Evolutionary conservation across 2,888 invertebrate genomes (phyloP), one percentile per base, ranked within the genome.

Genomic region (Trachelus stipa): DNA sequence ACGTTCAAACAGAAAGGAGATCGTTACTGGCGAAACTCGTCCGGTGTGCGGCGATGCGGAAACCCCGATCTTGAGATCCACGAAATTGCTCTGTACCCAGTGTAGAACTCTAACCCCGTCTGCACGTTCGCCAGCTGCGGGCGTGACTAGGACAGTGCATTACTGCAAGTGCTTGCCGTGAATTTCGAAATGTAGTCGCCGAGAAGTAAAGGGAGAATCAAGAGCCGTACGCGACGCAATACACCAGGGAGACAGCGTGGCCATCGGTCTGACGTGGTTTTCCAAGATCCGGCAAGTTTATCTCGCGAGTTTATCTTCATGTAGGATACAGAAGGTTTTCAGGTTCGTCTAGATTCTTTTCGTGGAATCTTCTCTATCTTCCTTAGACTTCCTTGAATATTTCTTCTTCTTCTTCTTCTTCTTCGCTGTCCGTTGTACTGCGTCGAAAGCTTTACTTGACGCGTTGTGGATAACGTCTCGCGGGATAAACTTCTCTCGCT

Each of bases 201-300:
- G 56, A 56, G 56, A 56, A 56, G 56, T 56, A 56, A 56, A 56
- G 56, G 56, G 56, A 56, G 56, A 56, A 56, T 56, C 56, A 56
- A 56, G 56, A 56, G 23, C 56, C 56, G 56, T 56, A 56, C 56
- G 56, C 56, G 56, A 56, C 23, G 56, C 56, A 56, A 56, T 56
- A 56, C 56, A 56, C 56, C 56, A 56, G 56, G 56, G 56, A 56
- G 87, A 85, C 83, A 82, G 83, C 81, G 79, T 82, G 83, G 82
- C 85, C 86, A 88, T 88, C 88, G 87, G 85, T 88, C 87, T 87
- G 81, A 82, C 84, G 85, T 80, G 88, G 85, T 88, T 87, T 86
- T 85, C 88, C 80, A 83, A 84, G 85, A 87, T 87, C 85, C 85
- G 12, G 35, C 56, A 74, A 74, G 74, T 74, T 74, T 35, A 74